Conservation (phyloP, 2,888 invertebrate genomes). For the Himalopsyche japonica region DNA sequence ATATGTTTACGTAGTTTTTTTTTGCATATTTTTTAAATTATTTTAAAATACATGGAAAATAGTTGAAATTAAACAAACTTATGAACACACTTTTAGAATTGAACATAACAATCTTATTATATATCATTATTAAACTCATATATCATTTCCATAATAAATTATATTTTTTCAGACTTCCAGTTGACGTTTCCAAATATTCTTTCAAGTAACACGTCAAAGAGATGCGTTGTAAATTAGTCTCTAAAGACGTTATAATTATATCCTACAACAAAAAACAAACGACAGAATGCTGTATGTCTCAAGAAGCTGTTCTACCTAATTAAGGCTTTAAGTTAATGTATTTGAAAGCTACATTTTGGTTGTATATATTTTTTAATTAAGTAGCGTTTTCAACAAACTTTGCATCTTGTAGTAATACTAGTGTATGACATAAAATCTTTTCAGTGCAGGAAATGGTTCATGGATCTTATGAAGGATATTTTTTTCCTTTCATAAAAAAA, state of each 20-base stretch:
- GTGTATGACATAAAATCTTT: neutral
- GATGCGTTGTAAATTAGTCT: conserved; percentile 26
- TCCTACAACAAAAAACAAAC: conserved; percentile 10
- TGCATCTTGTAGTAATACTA: neutral
- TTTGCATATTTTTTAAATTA: no score
- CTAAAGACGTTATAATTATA: conserved; percentile 31
- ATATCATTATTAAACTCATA: neutral
- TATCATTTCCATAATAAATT: neutral
- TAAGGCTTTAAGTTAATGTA: neutral
- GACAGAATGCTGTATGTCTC: neutral
- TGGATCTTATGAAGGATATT: no score
- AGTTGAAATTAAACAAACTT: no score
- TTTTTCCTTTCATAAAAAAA: no score
- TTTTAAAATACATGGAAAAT: no score
- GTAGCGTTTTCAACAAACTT: neutral
- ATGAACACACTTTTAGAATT: no score
- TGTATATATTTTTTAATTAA: neutral
- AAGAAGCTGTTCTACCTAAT: neutral
- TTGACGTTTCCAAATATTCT: neutral
- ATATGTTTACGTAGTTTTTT: no score
- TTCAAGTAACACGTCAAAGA: conserved; percentile 3
- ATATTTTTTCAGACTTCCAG: neutral
- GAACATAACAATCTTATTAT: no score
- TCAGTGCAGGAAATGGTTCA: neutral
- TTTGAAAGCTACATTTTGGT: neutral